Evolutionary conservation across 2,888 invertebrate species (phyloP).

Genomic region (Caenorhabditis doughertyi): DNA sequence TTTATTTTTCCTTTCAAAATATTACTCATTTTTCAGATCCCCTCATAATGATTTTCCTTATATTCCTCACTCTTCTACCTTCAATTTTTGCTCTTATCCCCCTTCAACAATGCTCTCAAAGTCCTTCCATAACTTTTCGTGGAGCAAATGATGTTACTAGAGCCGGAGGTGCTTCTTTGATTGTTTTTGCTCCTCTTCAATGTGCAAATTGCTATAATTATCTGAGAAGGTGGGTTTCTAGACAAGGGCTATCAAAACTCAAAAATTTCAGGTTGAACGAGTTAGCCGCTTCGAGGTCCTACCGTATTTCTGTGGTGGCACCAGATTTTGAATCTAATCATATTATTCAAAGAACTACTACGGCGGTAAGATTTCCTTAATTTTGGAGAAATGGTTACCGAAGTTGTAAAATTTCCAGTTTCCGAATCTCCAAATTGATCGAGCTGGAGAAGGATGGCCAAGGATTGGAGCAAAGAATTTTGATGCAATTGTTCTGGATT

Average conservation of each 20-base stretch:
- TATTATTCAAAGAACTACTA: slow-evolving; percentile 44
- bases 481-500: slow-evolving; percentile 62
- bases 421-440: slow-evolving; percentile 61
- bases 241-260: too few relatives aligned
- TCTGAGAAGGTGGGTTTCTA: slow-evolving; percentile 41
- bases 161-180: slow-evolving; percentile 7
- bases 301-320: slow-evolving; percentile 53
- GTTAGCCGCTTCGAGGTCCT: slow-evolving; percentile 4
- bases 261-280: slow-evolving; percentile 57
- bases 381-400: background rate
- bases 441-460: slow-evolving; percentile 52
- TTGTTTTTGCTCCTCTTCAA: slow-evolving; percentile 49
- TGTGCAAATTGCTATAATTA: slow-evolving; percentile 55
- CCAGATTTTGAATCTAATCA: slow-evolving; percentile 65
- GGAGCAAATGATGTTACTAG: slow-evolving; percentile 36
- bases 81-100: background rate
- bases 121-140: slow-evolving; percentile 52
- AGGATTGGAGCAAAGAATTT: slow-evolving; percentile 43
- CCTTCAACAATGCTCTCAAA: slow-evolving; percentile 24
- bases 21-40: too few relatives aligned
- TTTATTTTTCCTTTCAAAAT: too few relatives aligned
- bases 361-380: slow-evolving; percentile 29
- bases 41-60: background rate
- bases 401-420: slow-evolving; percentile 61
- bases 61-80: background rate